Evolutionary conservation across 2,797 vertebrate species (phyloP).

Genomic region (Protonibea diacanthus): DNA sequence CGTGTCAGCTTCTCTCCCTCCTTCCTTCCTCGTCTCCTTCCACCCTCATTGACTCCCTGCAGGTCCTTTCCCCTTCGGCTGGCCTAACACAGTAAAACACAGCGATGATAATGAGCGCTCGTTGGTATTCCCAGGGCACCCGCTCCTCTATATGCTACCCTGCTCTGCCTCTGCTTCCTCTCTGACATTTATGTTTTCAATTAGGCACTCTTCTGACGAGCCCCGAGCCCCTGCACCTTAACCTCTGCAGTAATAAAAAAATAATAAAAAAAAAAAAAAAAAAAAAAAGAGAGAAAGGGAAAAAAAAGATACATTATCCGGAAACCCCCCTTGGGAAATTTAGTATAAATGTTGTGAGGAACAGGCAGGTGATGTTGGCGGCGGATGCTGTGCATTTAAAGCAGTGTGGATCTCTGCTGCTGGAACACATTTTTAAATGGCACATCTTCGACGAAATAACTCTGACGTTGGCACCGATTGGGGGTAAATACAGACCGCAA

Average conservation of each 20-base stretch:
- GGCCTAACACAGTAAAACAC: conserved; percentile 48
- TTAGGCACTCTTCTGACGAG: conserved; percentile 66
- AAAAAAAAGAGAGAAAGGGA: background rate
- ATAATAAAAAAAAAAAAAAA: conserved; percentile 20
- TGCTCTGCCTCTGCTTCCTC: conserved; percentile 55
- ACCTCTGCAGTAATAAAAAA: conserved; percentile 21
- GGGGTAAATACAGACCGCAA: conserved; percentile 44
- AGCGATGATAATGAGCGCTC: conserved; percentile 62
- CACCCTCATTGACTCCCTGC: background rate
- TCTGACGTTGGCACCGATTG: conserved; percentile 54
- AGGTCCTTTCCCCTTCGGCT: conserved; percentile 2
- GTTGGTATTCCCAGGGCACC: conserved; percentile 70
- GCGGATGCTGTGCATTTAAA: conserved; percentile 26
- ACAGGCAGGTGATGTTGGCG: conserved; percentile 38
- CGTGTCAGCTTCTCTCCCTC: background rate
- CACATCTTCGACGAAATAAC: conserved; percentile 56
- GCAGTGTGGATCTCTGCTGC: conserved; percentile 30
- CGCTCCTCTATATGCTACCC: conserved; percentile 37
- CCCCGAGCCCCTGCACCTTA: conserved; percentile 30
- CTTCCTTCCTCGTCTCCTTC: background rate
- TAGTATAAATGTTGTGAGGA: conserved; percentile 35
- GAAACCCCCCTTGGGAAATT: conserved; percentile 12
- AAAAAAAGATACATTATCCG: background rate
- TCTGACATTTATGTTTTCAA: conserved; percentile 81
- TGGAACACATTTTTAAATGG: conserved; percentile 55